Base-by-base conservation (phyloP, 2,888 invertebrate species). In the Trilocha varians region DNA sequence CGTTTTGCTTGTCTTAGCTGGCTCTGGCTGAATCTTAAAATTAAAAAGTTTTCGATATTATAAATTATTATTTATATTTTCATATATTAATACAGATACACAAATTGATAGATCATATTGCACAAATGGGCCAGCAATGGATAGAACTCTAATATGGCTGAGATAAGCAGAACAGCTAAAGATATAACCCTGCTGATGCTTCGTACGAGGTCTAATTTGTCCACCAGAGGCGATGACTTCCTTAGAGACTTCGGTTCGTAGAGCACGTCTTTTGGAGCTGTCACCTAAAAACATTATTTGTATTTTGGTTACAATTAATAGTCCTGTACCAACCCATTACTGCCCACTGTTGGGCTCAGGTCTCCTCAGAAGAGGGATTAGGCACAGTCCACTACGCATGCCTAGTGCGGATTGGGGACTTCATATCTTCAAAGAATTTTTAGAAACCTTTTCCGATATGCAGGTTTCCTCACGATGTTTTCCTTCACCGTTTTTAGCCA, bases 71-170 rank as follows among this genome's bases (percentile, higher is more conserved):
- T n/a, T 1, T 25, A 25, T 25, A 9, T 3, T 9, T 9, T 25
- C 25, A 25, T 11, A 9, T 9, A 42, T 52, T 52, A 51, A 50
- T 55, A 49, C 17, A 42, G 5, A 42, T 53, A 55, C 13, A 73
- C 42, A 46, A 64, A 67, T 15, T 47, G 53, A 34, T 59, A 53
- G 1, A 72, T 41, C 1, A 41, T 42, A 3, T 49, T 25, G 25
- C 60, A 59, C 5, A 72, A 43, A 6, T 57, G 50, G 2, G 54
- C 48, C 0, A 79, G 43, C 9, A 77, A 42, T 0, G 82, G 78
- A 18, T 70, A 80, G 43, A 80, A 74, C 43, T 84, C 83, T 0
- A 74, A 39, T 0, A 63, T 43, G 0, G 69, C 73, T 0, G 72
- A 60, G 1, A 70, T 8, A 0, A 75, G 48, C 1, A 82, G 46